Evolutionary conservation across 2,797 vertebrate species (phyloP).

Genomic region (Xenopus petersii): DNA sequence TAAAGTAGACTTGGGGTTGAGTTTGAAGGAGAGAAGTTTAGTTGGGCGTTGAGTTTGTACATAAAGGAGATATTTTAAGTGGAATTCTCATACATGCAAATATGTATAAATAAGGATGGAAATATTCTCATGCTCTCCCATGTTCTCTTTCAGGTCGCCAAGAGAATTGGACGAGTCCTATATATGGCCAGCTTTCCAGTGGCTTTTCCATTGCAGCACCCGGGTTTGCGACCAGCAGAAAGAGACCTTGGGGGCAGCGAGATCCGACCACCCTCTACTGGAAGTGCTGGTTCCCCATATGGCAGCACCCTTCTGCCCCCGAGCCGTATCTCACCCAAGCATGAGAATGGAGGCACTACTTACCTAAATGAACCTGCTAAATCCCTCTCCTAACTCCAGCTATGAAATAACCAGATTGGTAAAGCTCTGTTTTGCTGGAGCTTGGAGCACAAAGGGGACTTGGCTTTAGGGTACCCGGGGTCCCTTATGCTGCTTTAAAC

Average conservation of each 20-base stretch:
- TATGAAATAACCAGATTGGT: conserved; percentile 8
- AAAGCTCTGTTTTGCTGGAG: conserved; percentile 8
- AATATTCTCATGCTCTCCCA: background rate
- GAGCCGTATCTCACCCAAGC: conserved; percentile 80
- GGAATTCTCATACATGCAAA: too few species aligned
- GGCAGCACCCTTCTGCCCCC: conserved; percentile 60
- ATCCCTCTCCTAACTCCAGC: conserved; percentile 73
- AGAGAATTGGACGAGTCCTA: conserved; percentile 84
- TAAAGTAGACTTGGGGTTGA: too few species aligned
- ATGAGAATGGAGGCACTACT: conserved; percentile 76
- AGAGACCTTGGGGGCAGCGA: conserved; percentile 63
- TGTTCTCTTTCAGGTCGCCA: conserved; percentile 76
- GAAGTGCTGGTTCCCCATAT: conserved; percentile 80
- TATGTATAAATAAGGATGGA: too few species aligned
- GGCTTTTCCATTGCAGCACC: conserved; percentile 84
- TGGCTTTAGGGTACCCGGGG: conserved; percentile 5
- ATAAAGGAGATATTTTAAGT: too few species aligned
- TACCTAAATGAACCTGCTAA: conserved; percentile 73
- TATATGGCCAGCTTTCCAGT: conserved; percentile 94
- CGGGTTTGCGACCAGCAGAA: conserved; percentile 66
- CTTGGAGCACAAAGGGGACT: conserved; percentile 28
- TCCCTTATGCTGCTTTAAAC: conserved; percentile 10
- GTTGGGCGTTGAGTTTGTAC: too few species aligned
- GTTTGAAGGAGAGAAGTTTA: too few species aligned
- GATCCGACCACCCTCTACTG: conserved; percentile 77